Base-by-base conservation (phyloP, 1,140 invertebrate species). In the Nomia melanderi region DNA sequence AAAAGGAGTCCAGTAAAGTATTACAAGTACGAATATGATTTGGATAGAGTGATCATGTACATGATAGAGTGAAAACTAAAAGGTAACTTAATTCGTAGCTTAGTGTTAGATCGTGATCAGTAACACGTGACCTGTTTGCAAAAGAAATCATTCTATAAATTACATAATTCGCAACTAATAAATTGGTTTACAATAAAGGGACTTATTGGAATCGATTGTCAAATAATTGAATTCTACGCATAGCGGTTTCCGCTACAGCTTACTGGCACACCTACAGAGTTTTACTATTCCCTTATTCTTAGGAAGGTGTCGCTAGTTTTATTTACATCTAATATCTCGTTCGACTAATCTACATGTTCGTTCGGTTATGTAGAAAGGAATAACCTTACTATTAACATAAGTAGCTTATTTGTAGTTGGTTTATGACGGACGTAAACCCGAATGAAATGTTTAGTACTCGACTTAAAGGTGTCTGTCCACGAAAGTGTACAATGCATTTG, bases 341-440 rank as follows among this genome's bases (percentile, higher is more conserved):
- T 41, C 27, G 36, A 41, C 17, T 53, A 36, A 39, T 57, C 33
- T 25, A 39, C 53, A 20, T 69, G 20, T 39, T 27, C 29, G 20
- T 54, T 29, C 50, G 17, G 50, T 69, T 69, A 23, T 20, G 17
- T 23, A 36, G 31, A 20, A n/a, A 56, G 2, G 7, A 5, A 17
- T 44, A 25, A 69, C 39, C 53, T 56, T 25, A 69, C 17, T 33
- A 20, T 36, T 67, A 56, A 39, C n/a, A n/a, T n/a, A n/a, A n/a
- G 23, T 70, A 25, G 56, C n/a, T 71, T 59, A 11, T 33, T 20
- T 36, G n/a, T n/a, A n/a, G n/a, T n/a, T n/a, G n/a, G 9, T 12
- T 17, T 31, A 62, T 31, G 4, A 36, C 41, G 31, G n/a, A 20
- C 14, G n/a, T 31, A 33, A 54, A 25, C 12, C 12, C 54, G 17